Conservation (phyloP, 2,888 invertebrate species). For the Adelognathus sp. region DNA sequence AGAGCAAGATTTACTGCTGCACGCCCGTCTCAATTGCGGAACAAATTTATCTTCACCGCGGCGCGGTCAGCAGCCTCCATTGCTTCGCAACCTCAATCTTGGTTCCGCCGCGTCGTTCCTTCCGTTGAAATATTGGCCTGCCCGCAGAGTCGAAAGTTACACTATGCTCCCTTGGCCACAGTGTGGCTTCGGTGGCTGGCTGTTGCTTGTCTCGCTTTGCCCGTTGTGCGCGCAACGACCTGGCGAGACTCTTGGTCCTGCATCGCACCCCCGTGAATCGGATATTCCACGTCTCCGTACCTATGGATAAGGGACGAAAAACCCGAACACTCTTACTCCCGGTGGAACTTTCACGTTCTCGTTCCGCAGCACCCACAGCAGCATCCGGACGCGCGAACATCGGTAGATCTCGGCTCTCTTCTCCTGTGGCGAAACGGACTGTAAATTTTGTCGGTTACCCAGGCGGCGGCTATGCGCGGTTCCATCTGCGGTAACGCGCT, state of each 20-base stretch:
- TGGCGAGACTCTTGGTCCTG: background rate
- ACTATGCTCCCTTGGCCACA: slow-evolving; percentile 46
- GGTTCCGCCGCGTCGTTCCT: slow-evolving; percentile 70
- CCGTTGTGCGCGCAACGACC: background rate
- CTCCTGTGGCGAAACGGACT: slow-evolving; percentile 41
- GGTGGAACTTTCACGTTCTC: background rate
- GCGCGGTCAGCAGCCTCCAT: slow-evolving; percentile 74
- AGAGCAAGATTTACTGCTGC: slow-evolving; percentile 77
- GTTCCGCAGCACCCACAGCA: slow-evolving; percentile 38
- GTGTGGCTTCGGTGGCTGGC: background rate
- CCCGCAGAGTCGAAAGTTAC: slow-evolving; percentile 77
- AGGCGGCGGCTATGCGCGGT: slow-evolving; percentile 52
- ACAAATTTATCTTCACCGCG: slow-evolving; percentile 79
- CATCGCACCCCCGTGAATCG: slow-evolving; percentile 36
- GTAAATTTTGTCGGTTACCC: slow-evolving; percentile 37
- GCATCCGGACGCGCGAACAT: slow-evolving; percentile 31
- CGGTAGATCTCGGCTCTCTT: slow-evolving; percentile 18
- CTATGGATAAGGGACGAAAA: slow-evolving; percentile 1
- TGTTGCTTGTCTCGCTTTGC: background rate
- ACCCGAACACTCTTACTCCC: background rate
- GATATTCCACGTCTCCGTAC: slow-evolving; percentile 36
- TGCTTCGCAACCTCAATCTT: slow-evolving; percentile 79
- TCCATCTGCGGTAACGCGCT: slow-evolving; percentile 65
- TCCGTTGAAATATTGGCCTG: slow-evolving; percentile 77
- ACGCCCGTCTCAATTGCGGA: slow-evolving; percentile 79